These are phyloP conservation scores for Ellobium chinense DNA, from an alignment of 2,888 invertebrate species.

Conservation along the genomic window DNA sequence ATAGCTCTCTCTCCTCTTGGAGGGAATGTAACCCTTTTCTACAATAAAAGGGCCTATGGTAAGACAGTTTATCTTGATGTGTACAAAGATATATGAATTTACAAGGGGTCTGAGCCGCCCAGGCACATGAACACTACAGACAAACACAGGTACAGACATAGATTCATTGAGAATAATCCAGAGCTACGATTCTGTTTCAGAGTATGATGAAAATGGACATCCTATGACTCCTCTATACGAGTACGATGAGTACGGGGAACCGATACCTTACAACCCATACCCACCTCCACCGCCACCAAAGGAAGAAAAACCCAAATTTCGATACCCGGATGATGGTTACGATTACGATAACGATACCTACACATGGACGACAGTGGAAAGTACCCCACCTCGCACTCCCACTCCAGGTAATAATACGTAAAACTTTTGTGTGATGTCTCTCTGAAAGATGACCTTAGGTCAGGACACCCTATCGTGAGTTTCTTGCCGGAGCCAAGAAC, in stretches of 20 bases:
- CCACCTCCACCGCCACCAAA: background rate
- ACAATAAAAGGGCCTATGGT: no score
- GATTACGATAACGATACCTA: conserved; percentile 19
- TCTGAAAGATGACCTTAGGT: no score
- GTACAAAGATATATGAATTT: background rate
- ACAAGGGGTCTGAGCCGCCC: background rate
- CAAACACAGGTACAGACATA: no score
- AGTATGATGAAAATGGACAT: conserved; percentile 10
- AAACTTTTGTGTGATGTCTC: no score
- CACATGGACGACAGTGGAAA: conserved; percentile 9
- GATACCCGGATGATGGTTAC: conserved; percentile 10
- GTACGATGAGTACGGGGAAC: conserved; percentile 1
- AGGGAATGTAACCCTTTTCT: no score
- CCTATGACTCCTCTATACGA: background rate
- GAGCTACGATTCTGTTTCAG: background rate
- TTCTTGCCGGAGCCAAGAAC: no score
- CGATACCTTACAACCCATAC: background rate
- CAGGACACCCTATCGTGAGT: no score
- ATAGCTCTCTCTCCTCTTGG: no score
- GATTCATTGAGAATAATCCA: background rate
- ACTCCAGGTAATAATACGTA: background rate
- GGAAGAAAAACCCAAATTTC: background rate
- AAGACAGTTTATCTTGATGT: no score
- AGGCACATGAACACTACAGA: no score
- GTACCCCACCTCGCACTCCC: background rate